These are phyloP conservation scores for Theristicus caerulescens DNA, from an alignment of 2,113 vertebrate genomes.

Conservation along the genomic window DNA sequence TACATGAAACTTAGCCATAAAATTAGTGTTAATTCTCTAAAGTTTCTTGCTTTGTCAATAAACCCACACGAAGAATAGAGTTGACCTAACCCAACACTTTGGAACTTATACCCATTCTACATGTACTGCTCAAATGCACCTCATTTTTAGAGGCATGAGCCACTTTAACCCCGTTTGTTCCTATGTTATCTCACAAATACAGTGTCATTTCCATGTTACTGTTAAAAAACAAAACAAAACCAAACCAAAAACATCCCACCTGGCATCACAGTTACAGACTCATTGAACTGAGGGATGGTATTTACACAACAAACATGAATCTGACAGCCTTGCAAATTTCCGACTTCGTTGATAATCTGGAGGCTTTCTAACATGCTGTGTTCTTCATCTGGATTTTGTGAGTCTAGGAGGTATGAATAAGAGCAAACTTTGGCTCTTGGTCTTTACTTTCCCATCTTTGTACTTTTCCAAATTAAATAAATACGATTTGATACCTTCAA, in stretches of 20 bases:
- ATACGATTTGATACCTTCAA: background rate
- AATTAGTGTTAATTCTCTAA: background rate
- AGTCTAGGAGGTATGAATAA: background rate
- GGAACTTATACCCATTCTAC: background rate
- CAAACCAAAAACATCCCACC: background rate
- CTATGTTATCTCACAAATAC: background rate
- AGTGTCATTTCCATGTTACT: background rate
- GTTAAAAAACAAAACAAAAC: background rate
- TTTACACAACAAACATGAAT: background rate
- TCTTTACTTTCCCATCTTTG: background rate
- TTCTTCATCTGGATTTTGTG: background rate
- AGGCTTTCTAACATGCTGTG: background rate
- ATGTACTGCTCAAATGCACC: background rate
- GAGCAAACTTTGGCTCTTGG: background rate
- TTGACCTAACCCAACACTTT: background rate
- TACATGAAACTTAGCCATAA: background rate
- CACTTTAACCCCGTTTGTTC: background rate
- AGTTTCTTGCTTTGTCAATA: background rate
- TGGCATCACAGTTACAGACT: background rate
- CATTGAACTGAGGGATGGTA: background rate
- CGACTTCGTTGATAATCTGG: background rate
- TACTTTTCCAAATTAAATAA: background rate
- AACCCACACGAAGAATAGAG: background rate
- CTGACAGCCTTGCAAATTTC: background rate
- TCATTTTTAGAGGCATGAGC: background rate